These are phyloP conservation scores for Sebastes ruberrimus DNA, from an alignment of 2,797 vertebrate genomes.

Conservation along the genomic window DNA sequence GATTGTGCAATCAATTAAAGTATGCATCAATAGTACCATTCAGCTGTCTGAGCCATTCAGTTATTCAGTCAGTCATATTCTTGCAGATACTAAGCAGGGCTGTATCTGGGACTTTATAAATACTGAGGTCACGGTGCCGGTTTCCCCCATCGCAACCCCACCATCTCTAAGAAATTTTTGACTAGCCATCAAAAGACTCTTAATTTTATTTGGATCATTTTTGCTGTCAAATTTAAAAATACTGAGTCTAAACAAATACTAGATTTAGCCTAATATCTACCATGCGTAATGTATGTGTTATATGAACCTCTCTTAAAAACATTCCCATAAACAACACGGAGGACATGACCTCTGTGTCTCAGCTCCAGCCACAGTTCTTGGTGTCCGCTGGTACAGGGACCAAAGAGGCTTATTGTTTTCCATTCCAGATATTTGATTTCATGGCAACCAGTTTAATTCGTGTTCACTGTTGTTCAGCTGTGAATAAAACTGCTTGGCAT, in stretches of 20 bases:
- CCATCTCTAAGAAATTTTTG: neutral
- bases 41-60: no score
- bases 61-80: neutral
- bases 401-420: conserved; percentile 42
- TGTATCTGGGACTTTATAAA: neutral
- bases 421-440: conserved; percentile 13
- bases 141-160: neutral
- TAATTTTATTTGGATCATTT: no score
- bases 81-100: neutral
- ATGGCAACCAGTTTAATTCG: neutral
- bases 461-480: conserved; percentile 6
- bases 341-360: neutral
- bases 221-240: neutral
- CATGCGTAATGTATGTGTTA: neutral
- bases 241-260: neutral
- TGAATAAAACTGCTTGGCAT: neutral
- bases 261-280: neutral
- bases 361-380: neutral
- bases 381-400: neutral
- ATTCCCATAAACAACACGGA: neutral
- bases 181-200: neutral
- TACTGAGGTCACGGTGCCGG: no score
- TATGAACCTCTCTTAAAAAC: neutral
- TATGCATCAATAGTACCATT: neutral
- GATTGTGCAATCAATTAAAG: neutral